Conservation (phyloP, 2,797 vertebrate species). For the Tinamus major region DNA sequence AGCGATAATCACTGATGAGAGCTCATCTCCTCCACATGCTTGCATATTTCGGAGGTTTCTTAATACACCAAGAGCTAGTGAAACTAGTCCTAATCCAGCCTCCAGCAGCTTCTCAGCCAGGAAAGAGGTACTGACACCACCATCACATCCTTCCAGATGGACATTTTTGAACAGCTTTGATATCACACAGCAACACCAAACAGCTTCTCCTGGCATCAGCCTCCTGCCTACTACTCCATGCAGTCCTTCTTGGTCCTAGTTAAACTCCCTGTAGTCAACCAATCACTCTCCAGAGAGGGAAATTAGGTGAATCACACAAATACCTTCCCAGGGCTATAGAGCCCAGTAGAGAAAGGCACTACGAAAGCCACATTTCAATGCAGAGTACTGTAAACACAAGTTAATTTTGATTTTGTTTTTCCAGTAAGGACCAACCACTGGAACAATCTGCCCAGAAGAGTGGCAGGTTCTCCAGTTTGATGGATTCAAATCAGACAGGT, state of each 20-base stretch:
- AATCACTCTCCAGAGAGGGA: fast-evolving
- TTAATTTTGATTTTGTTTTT: neutral
- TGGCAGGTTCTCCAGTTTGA: neutral
- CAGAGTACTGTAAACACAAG: neutral
- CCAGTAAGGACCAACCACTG: neutral
- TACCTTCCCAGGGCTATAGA: neutral
- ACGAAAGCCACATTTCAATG: neutral
- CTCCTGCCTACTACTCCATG: neutral
- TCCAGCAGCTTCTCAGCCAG: neutral
- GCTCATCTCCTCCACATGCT: neutral
- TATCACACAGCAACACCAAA: neutral
- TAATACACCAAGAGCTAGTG: neutral
- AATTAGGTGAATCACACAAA: neutral
- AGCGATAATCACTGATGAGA: neutral
- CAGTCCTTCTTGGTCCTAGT: fast-evolving
- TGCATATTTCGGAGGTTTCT: neutral
- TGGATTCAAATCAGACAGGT: neutral
- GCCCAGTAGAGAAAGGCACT: neutral
- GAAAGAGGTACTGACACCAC: neutral
- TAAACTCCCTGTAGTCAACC: neutral
- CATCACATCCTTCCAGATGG: neutral
- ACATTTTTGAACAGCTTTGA: neutral
- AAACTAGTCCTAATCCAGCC: neutral
- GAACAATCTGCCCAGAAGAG: neutral
- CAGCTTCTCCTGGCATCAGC: neutral